Percentiles rank a stretch among this genome's conserved stretches.
Conservation (phyloP, 2,797 vertebrate species). For the Sciurus carolinensis region DNA sequence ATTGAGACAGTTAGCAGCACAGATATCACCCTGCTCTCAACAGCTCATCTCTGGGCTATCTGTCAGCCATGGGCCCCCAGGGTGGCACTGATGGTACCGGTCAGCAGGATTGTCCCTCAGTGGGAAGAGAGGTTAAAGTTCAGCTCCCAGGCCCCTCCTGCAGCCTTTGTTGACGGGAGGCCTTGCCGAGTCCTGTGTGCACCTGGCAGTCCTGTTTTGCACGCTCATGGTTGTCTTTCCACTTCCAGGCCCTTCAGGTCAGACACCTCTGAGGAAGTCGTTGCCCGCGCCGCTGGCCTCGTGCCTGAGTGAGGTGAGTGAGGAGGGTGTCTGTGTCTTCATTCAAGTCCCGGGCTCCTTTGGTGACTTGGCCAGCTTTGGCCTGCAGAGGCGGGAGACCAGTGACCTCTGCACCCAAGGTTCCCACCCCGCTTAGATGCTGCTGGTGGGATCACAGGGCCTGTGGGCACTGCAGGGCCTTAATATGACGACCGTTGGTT, state of each 20-base stretch:
- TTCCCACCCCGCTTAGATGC: not conserved
- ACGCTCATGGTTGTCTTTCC: not conserved
- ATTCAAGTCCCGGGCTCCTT: not conserved
- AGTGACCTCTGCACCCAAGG: not conserved
- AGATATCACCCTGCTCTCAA: too few relatives aligned
- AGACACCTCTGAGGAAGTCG: not conserved
- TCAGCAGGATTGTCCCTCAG: fast-evolving
- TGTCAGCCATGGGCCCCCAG: fast-evolving
- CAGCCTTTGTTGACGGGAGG: not conserved
- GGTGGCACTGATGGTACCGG: not conserved
- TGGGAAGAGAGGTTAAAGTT: fast-evolving
- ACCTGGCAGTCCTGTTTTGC: not conserved
- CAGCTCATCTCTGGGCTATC: not conserved
- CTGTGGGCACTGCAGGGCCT: not conserved
- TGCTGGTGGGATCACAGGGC: not conserved
- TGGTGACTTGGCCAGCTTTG: not conserved
- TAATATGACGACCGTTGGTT: fast-evolving
- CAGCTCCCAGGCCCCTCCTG: fast-evolving
- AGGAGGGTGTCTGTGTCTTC: too few relatives aligned
- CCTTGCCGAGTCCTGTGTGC: fast-evolving
- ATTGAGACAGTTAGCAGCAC: too few relatives aligned
- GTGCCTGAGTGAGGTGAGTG: slow-evolving; percentile 67
- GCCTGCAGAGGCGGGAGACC: not conserved
- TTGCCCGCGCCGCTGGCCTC: not conserved
- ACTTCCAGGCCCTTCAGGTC: not conserved